These are phyloP conservation scores for Sceloporus undulatus DNA, from an alignment of 2,113 vertebrate species.

Conservation along the genomic window DNA sequence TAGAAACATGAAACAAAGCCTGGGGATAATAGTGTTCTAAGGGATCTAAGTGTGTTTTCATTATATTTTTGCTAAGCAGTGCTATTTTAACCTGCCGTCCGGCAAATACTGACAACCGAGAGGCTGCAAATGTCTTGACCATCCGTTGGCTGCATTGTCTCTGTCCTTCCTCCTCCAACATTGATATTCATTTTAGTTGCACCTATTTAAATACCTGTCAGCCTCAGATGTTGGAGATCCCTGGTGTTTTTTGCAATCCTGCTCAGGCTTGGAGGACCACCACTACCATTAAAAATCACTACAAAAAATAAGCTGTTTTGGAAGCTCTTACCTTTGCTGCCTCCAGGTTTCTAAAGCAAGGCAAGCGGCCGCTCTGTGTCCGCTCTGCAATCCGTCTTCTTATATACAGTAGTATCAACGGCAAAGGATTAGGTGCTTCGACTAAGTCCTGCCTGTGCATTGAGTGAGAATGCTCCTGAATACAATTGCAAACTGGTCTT, in stretches of 20 bases:
- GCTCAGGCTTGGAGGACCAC: constrained; percentile 22
- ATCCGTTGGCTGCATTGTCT: constrained; percentile 30
- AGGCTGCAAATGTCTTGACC: constrained; percentile 36
- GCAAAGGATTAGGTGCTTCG: constrained; percentile 35
- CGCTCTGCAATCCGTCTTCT: constrained; percentile 33
- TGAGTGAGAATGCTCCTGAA: not conserved
- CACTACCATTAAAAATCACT: not conserved
- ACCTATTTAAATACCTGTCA: constrained; percentile 2
- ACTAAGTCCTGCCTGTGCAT: constrained; percentile 46
- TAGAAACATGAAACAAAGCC: too few relatives aligned
- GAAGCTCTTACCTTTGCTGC: not conserved
- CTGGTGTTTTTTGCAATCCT: constrained; percentile 64
- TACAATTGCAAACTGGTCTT: too few relatives aligned
- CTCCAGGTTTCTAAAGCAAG: not conserved
- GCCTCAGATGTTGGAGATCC: constrained; percentile 1
- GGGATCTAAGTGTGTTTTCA: not conserved
- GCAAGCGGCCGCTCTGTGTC: constrained; percentile 13
- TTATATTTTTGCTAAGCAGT: constrained; percentile 41
- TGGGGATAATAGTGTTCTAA: too few relatives aligned
- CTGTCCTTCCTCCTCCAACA: constrained; percentile 9
- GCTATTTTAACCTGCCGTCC: constrained; percentile 35
- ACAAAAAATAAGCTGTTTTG: not conserved
- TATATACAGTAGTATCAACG: constrained; percentile 38
- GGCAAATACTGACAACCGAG: constrained; percentile 55
- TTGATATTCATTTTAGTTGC: constrained; percentile 57